A percentile compares a stretch with the other conserved stretches of the same genome.
These are phyloP conservation scores for Hepsetus odoe DNA, from an alignment of 2,113 vertebrate species.

Conservation along the genomic window DNA sequence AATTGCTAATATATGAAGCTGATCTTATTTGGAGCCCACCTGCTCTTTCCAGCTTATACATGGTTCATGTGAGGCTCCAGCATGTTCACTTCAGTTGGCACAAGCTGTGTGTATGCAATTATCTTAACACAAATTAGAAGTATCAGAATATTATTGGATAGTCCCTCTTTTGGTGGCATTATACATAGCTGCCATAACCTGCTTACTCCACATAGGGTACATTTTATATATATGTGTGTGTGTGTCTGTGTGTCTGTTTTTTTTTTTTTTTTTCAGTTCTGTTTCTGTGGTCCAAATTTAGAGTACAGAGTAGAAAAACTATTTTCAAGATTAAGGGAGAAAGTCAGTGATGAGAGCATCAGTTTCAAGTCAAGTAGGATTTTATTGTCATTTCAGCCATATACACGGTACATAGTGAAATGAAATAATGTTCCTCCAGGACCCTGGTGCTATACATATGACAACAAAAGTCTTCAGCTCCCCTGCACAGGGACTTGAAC, in stretches of 20 bases:
- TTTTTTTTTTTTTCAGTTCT: not conserved
- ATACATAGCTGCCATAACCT: not conserved
- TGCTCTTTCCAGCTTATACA: not conserved
- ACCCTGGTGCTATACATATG: too few species aligned
- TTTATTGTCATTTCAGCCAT: too few species aligned
- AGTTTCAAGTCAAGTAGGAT: too few species aligned
- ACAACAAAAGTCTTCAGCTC: too few species aligned
- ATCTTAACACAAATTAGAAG: not conserved
- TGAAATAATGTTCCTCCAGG: too few species aligned
- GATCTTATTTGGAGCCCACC: not conserved
- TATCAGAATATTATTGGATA: slow-evolving; percentile 1
- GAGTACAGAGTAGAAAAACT: too few species aligned
- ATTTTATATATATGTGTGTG: too few species aligned
- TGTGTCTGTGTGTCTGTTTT: too few species aligned
- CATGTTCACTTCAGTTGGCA: too few species aligned
- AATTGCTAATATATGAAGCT: not conserved
- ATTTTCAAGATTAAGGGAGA: too few species aligned
- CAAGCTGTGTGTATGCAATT: not conserved
- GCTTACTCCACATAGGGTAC: not conserved
- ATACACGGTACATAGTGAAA: too few species aligned
- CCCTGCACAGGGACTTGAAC: not conserved
- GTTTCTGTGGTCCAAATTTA: not conserved
- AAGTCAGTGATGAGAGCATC: too few species aligned
- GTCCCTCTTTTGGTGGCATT: not conserved
- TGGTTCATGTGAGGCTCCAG: not conserved